Evolutionary conservation across 2,797 vertebrate species (phyloP), one percentile per base, ranked within the genome.

Genomic region (Micrastur ruficollis): DNA sequence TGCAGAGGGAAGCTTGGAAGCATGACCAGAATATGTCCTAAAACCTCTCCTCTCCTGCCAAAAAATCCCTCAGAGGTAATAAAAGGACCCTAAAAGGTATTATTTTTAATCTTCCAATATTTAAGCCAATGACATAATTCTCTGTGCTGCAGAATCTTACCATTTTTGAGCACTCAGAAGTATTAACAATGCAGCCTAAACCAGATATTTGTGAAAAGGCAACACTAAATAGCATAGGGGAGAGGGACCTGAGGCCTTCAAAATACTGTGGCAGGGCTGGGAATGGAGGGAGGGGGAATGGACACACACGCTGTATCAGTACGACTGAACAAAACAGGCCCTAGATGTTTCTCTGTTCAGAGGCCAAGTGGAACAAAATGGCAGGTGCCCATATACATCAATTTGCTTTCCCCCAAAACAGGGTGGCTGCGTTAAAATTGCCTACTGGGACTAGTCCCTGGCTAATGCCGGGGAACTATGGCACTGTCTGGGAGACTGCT

Each of bases 21-120:
- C 96, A 95, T 95, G 82, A 96, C 96, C 89, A 96, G 95, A 96
- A 93, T 94, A 91, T 90, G 66, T 93, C 91, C 96, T 95, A 72
- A 97, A 96, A 94, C 65, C 91, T 96, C 87, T 85, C 65, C 75
- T 93, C 70, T 96, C 79, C 81, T 97, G 96, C 96, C 95, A 97
- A 96, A 92, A 96, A 85, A 83, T 68, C 81, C 96, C 96, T 92
- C 92, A 81, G 87, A 94, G 96, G 94, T 93, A 96, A 94, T 95
- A 95, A 96, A 97, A 95, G 87, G 73, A 95, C 82, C 53, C 93
- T 94, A 91, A 96, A 95, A 97, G 91, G 94, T 96, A 96, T 95
- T 97, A 86, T 94, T 96, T 96, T 95, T 95, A 96, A 95, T 96
- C 93, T 93, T 94, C 75, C 29, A 34, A 22, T 94, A 90, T 95